Base-by-base conservation (phyloP, 1,140 invertebrate genomes). In the Aphis craccivora region DNA sequence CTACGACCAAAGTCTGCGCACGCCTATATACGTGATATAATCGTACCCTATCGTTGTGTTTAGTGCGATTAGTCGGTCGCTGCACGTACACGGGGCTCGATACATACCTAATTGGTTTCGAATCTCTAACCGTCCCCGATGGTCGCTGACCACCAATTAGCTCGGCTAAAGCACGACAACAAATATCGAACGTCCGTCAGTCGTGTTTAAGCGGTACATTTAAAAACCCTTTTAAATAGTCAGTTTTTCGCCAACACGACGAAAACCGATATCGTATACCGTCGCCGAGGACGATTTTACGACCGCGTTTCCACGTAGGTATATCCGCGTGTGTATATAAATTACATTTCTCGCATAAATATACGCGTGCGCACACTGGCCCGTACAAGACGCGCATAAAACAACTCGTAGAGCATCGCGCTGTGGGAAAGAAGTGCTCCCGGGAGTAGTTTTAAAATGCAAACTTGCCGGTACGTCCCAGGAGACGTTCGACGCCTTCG, bases 361-460 rank as follows among this genome's bases (percentile, higher is more conserved):
- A 91, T 83, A 25, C 67, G 22, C 48, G 48, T 37, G 35, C 25
- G n/a, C 25, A 55, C 88, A 35, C n/a, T 23, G 6, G 40, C 83
- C 9, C 37, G 9, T 40, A 53, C 30, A 45, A 60, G 37, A 18
- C 55, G 84, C 90, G 88, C 14, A 37, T 40, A 88, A 30, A 89
- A 67, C 60, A 43, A 67, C 89, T 90, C 89, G 53, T 43, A 67
- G 40, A 40, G 4, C 20, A 90, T 2, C 43, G 35, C 40, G 43
- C 35, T 11, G 81, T 37, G 45, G 76, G 91, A 93, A 93, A 93
- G 91, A 93, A 93, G 91, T 93, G 91, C 81, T 93, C 91, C 91
- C 91, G 91, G 91, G 91, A 93, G 91, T 86, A 93, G 91, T 93
- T 93, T 93, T 93, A 93, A 93, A 93, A 93, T 93, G 91, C 91